Conservation (phyloP, 1,140 invertebrate species). For the Apis florea region DNA sequence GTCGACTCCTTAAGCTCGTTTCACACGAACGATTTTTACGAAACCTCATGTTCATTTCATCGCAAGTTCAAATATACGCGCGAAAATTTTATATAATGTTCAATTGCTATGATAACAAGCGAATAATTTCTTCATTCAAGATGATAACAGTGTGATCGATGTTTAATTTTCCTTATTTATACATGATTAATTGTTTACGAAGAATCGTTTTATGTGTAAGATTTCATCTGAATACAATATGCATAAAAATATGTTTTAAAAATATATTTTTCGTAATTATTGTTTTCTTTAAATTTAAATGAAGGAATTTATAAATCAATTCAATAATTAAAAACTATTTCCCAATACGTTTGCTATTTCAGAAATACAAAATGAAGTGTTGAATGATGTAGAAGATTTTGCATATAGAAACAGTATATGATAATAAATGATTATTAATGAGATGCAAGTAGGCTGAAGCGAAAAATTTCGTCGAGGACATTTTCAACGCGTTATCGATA, state of each 20-base stretch:
- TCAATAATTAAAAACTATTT: background rate
- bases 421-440: background rate
- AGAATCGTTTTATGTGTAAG: background rate
- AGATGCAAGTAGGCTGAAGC: background rate
- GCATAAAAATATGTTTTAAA: background rate
- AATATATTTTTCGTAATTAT: background rate
- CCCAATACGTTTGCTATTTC: background rate
- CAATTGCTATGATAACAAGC: background rate
- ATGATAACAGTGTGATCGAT: background rate
- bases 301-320: background rate
- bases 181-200: constrained; percentile 8
- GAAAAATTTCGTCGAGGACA: background rate
- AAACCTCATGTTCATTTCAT: background rate
- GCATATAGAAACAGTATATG: background rate
- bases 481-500: background rate
- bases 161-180: background rate
- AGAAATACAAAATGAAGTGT: background rate
- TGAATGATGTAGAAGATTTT: background rate
- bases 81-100: background rate
- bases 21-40: constrained; percentile 48
- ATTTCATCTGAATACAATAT: background rate
- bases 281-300: background rate
- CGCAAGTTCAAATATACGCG: background rate
- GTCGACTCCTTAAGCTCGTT: constrained; percentile 63
- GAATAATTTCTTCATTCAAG: background rate